Evolutionary conservation across 2,888 invertebrate species (phyloP).

Genomic region (Andrena minutula): DNA sequence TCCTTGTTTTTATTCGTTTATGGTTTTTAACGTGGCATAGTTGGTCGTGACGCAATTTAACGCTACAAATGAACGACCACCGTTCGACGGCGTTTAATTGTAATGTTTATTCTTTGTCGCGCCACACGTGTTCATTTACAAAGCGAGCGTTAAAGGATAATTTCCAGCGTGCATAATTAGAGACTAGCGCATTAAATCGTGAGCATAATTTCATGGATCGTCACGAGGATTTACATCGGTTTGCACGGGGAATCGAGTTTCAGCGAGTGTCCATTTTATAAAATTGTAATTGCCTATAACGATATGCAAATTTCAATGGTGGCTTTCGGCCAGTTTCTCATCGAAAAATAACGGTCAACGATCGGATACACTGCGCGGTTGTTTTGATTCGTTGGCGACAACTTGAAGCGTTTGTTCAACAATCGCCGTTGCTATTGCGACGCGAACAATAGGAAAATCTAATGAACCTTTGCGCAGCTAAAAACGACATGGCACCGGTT

Average conservation of each 20-base stretch:
- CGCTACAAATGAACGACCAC: conserved; percentile 19
- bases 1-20: background rate
- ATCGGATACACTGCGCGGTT: background rate
- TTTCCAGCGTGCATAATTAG: conserved; percentile 24
- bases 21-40: background rate
- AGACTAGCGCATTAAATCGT: conserved; percentile 5
- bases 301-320: conserved; percentile 5
- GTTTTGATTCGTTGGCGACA: background rate
- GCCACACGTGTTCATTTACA: background rate
- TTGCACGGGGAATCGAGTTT: background rate
- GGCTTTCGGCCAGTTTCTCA: background rate
- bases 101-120: conserved; percentile 42
- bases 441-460: no score
- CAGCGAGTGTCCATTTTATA: background rate
- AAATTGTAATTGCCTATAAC: conserved; percentile 9
- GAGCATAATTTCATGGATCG: conserved; percentile 6
- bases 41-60: conserved; percentile 29
- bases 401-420: background rate
- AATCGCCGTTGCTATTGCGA: no score
- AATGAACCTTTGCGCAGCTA: no score
- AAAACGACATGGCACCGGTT: background rate
- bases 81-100: conserved; percentile 33
- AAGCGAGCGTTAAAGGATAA: conserved; percentile 24
- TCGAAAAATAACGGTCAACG: background rate
- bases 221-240: conserved; percentile 1